Evolutionary conservation across 2,888 invertebrate genomes (phyloP), one percentile per base, ranked within the genome.

Genomic region (Oxyteleia sp.): DNA sequence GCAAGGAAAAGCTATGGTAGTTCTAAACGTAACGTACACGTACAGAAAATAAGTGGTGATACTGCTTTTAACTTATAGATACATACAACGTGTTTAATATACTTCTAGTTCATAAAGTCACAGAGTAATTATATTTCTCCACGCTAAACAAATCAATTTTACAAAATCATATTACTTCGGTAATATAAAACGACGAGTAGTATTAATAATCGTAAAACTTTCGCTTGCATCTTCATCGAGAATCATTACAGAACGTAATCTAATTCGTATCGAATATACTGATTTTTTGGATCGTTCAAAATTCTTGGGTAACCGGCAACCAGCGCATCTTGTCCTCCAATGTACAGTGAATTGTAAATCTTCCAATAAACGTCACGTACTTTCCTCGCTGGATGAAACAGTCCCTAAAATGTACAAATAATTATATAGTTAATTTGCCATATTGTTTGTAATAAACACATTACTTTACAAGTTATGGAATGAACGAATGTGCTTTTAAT

Each of bases 351-450:
- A 94, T 99, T 99, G 94, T 99, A 99, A 88, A 99, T 99, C 94
- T 99, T 99, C 99, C 99, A 99, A 93, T 99, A 99, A 0, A 99
- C 99, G 93, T 99, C 99, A 26, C 99, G 96, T 0, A 99, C 99
- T 94, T 99, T 99, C 74, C 99, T 95, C 5, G 99, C 99, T 0
- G 99, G 99, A 94, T 99, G 99, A 94, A 99, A 99, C 53, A 99
- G 94, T 35, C 99, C 99, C 96, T 98, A 74, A 95, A 95, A 86
- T 18, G 84, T 4, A 45, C 55, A 55, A 49, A 38, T 1, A 55
- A 71, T 71, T n/a, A 53, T n/a, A n/a, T n/a, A n/a, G n/a, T n/a
- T n/a, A n/a, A n/a, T n/a, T n/a, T n/a, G n/a, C n/a, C n/a, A n/a
- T n/a, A n/a, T n/a, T n/a, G n/a, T n/a, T n/a, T n/a, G n/a, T n/a